Percentiles rank a stretch among this genome's conserved stretches.
phyloP scores from a whole-genome alignment of 2,797 vertebrate genomes.

The Halcyon chelicuti region DNA sequence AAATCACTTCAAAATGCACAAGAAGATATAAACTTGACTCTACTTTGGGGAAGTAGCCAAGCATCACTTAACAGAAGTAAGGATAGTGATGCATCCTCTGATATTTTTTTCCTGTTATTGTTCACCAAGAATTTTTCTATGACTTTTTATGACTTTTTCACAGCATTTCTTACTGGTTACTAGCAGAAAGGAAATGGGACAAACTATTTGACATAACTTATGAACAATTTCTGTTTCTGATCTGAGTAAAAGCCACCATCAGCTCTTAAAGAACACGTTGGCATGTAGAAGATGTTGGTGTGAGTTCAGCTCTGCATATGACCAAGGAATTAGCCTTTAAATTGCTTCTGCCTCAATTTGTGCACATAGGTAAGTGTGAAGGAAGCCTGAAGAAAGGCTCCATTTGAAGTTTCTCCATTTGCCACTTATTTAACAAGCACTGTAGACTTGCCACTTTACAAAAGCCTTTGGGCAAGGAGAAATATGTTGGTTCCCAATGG shows the following conservation, averaged over 20 bases:
- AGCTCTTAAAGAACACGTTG: neutral
- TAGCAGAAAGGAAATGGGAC: neutral
- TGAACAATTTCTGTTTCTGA: neutral
- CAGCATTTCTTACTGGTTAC: neutral
- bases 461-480: neutral
- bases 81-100: neutral
- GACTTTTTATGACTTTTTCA: neutral
- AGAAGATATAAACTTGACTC: neutral
- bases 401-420: neutral
- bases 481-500: neutral
- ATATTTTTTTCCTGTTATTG: neutral
- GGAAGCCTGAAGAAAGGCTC: neutral
- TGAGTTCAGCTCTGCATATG: neutral
- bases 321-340: neutral
- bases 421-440: neutral
- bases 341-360: neutral
- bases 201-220: neutral
- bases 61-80: neutral
- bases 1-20: constrained; percentile 14
- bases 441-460: neutral
- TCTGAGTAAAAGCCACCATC: neutral
- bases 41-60: neutral
- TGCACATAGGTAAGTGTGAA: neutral
- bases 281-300: neutral
- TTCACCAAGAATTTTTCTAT: neutral